These are phyloP conservation scores for Zapornia atra DNA, from an alignment of 2,113 vertebrate species.

Conservation along the genomic window DNA sequence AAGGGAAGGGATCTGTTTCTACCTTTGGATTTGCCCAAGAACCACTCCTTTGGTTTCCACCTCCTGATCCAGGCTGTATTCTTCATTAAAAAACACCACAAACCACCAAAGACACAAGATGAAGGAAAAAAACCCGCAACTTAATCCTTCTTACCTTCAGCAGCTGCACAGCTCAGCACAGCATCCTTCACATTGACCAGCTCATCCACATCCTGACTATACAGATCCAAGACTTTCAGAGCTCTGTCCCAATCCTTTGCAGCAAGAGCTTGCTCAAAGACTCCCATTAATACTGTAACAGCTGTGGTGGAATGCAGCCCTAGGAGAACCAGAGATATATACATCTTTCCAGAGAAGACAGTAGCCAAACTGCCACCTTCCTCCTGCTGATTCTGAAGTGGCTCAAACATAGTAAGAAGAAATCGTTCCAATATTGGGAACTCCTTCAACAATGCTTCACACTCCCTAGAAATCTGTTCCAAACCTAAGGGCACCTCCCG, in stretches of 20 bases:
- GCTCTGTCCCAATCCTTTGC: constrained; percentile 82
- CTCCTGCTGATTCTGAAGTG: constrained; percentile 69
- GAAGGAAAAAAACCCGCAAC: neutral
- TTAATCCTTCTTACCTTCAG: constrained; percentile 79
- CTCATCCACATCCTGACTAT: constrained; percentile 76
- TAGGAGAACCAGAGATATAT: constrained; percentile 81
- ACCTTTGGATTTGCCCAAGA: neutral
- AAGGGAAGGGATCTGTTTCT: neutral
- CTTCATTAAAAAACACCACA: neutral
- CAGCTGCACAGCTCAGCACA: constrained; percentile 85
- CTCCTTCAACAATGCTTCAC: constrained; percentile 82
- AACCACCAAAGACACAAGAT: too few relatives aligned
- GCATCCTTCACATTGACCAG: constrained; percentile 81
- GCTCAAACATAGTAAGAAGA: constrained; percentile 83
- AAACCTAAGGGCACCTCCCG: constrained; percentile 83
- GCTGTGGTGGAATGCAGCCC: constrained; percentile 82
- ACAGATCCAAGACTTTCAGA: constrained; percentile 84
- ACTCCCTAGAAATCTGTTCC: constrained; percentile 88
- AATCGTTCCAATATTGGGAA: constrained; percentile 84
- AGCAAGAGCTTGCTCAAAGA: constrained; percentile 85
- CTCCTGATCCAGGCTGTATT: neutral
- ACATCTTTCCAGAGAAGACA: constrained; percentile 80
- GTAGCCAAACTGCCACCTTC: constrained; percentile 68
- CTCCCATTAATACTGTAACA: constrained; percentile 75
- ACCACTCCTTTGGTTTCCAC: neutral